phyloP scores from a whole-genome alignment of 2,113 vertebrate species.

The Triplophysa tibetana region DNA sequence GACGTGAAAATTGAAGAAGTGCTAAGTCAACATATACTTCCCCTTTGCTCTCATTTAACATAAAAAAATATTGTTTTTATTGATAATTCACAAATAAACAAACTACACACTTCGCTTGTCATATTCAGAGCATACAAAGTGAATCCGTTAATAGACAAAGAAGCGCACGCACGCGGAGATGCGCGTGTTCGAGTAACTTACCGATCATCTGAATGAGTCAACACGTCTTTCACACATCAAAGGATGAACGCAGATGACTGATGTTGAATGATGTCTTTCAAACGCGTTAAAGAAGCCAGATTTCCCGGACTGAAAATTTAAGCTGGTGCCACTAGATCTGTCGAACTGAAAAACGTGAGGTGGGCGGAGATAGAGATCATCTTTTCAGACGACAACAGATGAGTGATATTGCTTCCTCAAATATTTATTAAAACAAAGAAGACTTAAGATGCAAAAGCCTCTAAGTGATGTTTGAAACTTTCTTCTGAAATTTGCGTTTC shows the following conservation, averaged over 20 bases:
- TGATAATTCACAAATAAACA: no score
- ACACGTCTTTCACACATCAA: background rate
- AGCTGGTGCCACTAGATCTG: background rate
- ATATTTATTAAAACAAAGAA: background rate
- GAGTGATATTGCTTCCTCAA: background rate
- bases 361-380: conserved; percentile 2
- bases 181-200: background rate
- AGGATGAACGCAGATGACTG: background rate
- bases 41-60: no score
- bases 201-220: background rate
- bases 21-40: no score
- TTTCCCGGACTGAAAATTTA: background rate
- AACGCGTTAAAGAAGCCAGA: background rate
- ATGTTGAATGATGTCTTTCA: background rate
- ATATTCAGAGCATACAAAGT: background rate
- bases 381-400: background rate
- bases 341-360: background rate
- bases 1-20: no score
- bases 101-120: background rate
- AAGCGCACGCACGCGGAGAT: background rate
- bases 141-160: background rate
- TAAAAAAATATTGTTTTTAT: no score
- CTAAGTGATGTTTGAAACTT: no score
- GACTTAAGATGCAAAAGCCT: no score
- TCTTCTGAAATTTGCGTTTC: no score